phyloP scores from a whole-genome alignment of 2,797 vertebrate species.

The Aselliscus stoliczkanus region DNA sequence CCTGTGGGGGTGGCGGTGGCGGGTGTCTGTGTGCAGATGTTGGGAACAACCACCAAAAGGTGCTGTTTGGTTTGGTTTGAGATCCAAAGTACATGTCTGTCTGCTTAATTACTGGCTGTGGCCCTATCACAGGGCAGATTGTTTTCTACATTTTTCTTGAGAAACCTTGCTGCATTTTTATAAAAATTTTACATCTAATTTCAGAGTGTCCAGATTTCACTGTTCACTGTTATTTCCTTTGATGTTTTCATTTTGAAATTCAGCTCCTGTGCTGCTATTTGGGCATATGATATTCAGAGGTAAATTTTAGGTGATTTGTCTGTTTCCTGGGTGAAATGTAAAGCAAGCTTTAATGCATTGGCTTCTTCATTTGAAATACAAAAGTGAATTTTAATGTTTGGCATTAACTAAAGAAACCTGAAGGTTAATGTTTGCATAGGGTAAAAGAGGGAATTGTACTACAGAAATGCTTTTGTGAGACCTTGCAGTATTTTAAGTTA shows the following conservation, averaged over 20 bases:
- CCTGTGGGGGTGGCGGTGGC: fast-evolving
- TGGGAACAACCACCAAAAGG: conserved; percentile 31
- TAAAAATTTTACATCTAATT: conserved; percentile 41
- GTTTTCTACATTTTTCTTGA: neutral
- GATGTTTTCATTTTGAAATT: neutral
- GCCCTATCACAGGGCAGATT: conserved; percentile 31
- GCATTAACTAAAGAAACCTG: conserved; percentile 58
- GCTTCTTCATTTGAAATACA: conserved; percentile 37
- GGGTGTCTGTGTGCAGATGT: neutral
- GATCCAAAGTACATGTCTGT: conserved; percentile 52
- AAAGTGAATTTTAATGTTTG: conserved; percentile 39
- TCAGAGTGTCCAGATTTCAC: conserved; percentile 47
- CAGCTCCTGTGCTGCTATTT: neutral
- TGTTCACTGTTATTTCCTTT: conserved; percentile 19
- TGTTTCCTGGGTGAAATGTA: conserved; percentile 36
- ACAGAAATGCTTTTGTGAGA: neutral
- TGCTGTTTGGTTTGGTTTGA: conserved; percentile 43
- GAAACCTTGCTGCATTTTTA: conserved; percentile 21
- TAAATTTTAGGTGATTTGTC: conserved; percentile 21
- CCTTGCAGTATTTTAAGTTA: conserved; percentile 45
- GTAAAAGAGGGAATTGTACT: neutral
- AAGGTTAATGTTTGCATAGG: conserved; percentile 17
- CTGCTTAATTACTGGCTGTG: conserved; percentile 9
- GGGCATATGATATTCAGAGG: neutral
- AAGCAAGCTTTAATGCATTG: conserved; percentile 48